phyloP scores from a whole-genome alignment of 1,140 invertebrate genomes.

The Andricus grossulariae region DNA sequence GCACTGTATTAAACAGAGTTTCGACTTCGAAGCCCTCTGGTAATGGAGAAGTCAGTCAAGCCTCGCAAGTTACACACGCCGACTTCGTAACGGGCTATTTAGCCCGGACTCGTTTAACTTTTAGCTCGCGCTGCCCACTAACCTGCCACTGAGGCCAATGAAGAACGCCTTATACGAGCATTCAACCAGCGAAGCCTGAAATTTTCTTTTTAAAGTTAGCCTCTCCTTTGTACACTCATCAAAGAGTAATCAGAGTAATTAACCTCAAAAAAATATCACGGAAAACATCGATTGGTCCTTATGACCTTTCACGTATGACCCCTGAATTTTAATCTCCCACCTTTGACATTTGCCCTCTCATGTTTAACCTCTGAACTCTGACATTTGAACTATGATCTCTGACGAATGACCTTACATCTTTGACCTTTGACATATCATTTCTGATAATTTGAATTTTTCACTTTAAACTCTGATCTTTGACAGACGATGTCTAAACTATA shows the following conservation, averaged over 20 bases:
- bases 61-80: conserved; percentile 56
- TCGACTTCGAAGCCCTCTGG: conserved; percentile 28
- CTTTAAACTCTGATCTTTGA: too few relatives aligned
- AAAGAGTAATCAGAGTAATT: conserved; percentile 20
- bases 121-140: conserved; percentile 27
- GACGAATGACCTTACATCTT: too few relatives aligned
- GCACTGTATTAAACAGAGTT: conserved; percentile 13
- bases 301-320: too few relatives aligned
- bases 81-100: conserved; percentile 54
- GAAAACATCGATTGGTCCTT: too few relatives aligned
- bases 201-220: conserved; percentile 9
- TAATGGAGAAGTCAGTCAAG: conserved; percentile 65
- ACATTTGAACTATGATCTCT: too few relatives aligned
- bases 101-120: conserved; percentile 51
- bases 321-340: too few relatives aligned
- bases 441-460: too few relatives aligned
- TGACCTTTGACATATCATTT: too few relatives aligned
- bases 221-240: conserved; percentile 13
- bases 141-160: conserved; percentile 22
- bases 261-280: background rate
- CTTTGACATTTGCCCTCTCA: too few relatives aligned
- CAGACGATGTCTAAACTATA: too few relatives aligned
- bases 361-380: too few relatives aligned
- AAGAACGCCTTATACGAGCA: conserved; percentile 18
- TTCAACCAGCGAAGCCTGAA: conserved; percentile 23